A percentile compares a stretch with the other conserved stretches of the same genome.
These are phyloP conservation scores for Mythimna vitellina DNA, from an alignment of 2,888 invertebrate species.

Conservation along the genomic window DNA sequence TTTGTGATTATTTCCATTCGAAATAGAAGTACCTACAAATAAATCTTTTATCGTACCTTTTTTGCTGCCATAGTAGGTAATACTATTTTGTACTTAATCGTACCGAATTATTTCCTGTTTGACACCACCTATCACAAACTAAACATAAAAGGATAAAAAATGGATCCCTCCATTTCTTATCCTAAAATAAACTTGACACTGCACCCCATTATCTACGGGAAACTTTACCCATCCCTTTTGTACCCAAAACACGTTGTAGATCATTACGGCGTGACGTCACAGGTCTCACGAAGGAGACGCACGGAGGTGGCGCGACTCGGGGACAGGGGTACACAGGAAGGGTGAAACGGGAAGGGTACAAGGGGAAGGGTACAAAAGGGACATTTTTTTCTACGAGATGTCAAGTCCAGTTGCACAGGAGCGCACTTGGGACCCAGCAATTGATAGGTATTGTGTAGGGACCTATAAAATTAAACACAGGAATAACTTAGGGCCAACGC, in stretches of 20 bases:
- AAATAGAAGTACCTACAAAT: not conserved
- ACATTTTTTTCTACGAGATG: constrained; percentile 59
- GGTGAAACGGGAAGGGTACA: constrained; percentile 24
- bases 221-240: constrained; percentile 30
- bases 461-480: not conserved
- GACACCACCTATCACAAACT: constrained; percentile 11
- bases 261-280: constrained; percentile 46
- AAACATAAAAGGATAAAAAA: too few relatives aligned
- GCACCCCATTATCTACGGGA: constrained; percentile 23
- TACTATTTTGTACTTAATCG: not conserved
- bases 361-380: constrained; percentile 13
- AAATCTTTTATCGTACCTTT: not conserved
- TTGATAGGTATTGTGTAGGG: too few relatives aligned
- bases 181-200: constrained; percentile 38
- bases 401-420: constrained; percentile 62
- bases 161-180: constrained; percentile 2
- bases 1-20: not conserved
- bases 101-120: not conserved
- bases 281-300: constrained; percentile 29
- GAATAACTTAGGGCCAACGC: too few relatives aligned
- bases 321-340: constrained; percentile 6
- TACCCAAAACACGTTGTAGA: constrained; percentile 47
- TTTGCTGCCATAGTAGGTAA: not conserved
- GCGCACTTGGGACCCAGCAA: constrained; percentile 15
- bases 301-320: constrained; percentile 33